A percentile compares a stretch with the other conserved stretches of the same genome.
These are phyloP conservation scores for Crotalus tigris DNA, from an alignment of 2,113 vertebrate species.

Conservation along the genomic window DNA sequence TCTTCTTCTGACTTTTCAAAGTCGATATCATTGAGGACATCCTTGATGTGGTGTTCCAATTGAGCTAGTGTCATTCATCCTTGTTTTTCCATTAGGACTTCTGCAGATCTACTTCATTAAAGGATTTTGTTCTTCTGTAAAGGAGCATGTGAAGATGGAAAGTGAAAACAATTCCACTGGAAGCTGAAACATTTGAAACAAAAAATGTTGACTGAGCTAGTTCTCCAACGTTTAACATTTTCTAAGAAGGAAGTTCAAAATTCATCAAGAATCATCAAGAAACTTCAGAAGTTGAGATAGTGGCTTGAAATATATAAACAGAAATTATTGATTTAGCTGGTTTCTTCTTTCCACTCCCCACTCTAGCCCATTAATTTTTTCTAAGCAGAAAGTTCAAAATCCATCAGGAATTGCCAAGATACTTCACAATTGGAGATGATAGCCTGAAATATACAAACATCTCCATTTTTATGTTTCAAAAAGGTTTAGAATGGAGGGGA, in stretches of 20 bases:
- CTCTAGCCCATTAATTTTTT: neutral
- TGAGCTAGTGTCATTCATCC: too few species aligned
- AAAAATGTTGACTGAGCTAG: neutral
- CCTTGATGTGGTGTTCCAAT: too few species aligned
- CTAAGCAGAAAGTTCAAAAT: neutral
- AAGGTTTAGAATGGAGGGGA: neutral
- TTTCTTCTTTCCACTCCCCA: too few species aligned
- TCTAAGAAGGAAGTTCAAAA: neutral
- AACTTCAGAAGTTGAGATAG: neutral
- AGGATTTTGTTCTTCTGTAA: neutral
- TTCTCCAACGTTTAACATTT: neutral
- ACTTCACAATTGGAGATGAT: neutral
- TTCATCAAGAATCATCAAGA: neutral
- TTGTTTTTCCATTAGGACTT: too few species aligned
- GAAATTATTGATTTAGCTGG: neutral
- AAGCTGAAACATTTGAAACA: neutral
- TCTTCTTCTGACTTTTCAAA: too few species aligned
- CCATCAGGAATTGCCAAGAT: neutral
- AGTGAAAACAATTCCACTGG: neutral
- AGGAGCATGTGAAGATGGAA: neutral
- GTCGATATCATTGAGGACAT: too few species aligned
- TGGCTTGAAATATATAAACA: neutral
- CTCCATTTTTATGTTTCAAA: neutral
- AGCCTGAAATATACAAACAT: neutral
- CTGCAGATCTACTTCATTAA: too few species aligned